These are phyloP conservation scores for Montipora sp. DNA, from an alignment of 64 coral and sea anemone species.

Conservation along the genomic window DNA sequence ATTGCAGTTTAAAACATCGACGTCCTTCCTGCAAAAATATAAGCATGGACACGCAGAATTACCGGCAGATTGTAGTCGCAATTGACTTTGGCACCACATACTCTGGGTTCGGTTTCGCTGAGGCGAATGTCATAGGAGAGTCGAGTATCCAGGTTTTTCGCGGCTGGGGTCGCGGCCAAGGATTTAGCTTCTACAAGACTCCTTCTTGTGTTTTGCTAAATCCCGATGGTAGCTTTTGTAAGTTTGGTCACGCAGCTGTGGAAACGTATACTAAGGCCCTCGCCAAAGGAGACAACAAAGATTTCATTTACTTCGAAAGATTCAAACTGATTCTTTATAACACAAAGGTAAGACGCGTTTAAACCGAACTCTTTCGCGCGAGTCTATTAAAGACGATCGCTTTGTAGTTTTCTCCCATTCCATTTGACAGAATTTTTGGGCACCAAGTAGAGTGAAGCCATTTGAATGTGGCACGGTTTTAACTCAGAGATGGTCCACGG, in stretches of 20 bases:
- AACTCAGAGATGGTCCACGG: too few species aligned
- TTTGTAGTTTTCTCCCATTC: too few species aligned
- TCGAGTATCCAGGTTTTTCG: slow-evolving; percentile 68
- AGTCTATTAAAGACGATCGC: background rate
- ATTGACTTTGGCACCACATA: slow-evolving; percentile 74
- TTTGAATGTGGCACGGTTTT: too few species aligned
- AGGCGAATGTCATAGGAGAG: slow-evolving; percentile 40
- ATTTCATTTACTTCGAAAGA: slow-evolving; percentile 63
- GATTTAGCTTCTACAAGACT: slow-evolving; percentile 75
- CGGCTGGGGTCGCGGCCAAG: slow-evolving; percentile 72
- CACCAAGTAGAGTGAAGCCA: too few species aligned
- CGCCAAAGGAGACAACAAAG: slow-evolving; percentile 49
- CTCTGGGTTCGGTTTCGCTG: slow-evolving; percentile 65
- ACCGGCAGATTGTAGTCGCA: background rate
- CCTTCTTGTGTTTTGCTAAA: slow-evolving; percentile 57
- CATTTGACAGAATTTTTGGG: too few species aligned
- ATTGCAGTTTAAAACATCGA: background rate
- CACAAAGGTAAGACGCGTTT: slow-evolving; percentile 55
- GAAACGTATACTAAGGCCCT: slow-evolving; percentile 67
- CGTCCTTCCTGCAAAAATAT: background rate
- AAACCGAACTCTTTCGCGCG: background rate
- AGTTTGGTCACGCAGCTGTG: slow-evolving; percentile 67
- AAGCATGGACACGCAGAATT: background rate
- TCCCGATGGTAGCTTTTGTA: slow-evolving; percentile 56
- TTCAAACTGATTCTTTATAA: slow-evolving; percentile 73